Evolutionary conservation across 2,888 invertebrate genomes (phyloP).

Genomic region (Abrostola tripartita): DNA sequence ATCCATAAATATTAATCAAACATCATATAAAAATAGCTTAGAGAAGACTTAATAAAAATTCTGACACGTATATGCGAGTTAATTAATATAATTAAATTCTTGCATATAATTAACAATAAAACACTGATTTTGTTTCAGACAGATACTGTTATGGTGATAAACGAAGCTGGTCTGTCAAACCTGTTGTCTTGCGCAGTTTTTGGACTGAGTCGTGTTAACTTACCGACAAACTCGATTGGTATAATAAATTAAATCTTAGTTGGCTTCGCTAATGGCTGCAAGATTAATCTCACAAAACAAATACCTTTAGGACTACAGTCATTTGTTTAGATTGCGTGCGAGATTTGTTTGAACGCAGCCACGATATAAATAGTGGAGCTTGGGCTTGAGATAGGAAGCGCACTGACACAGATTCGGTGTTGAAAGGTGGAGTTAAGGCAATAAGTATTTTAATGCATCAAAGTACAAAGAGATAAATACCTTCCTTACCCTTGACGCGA

Average conservation of each 20-base stretch:
- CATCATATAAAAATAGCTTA: slow-evolving; percentile 33
- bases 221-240: not conserved
- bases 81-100: slow-evolving; percentile 43
- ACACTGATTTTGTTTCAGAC: slow-evolving; percentile 33
- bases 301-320: not conserved
- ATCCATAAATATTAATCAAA: slow-evolving; percentile 35
- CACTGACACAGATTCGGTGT: too few relatives aligned
- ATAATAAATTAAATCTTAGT: not conserved
- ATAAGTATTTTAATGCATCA: too few relatives aligned
- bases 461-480: too few relatives aligned
- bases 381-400: too few relatives aligned
- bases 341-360: not conserved
- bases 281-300: not conserved
- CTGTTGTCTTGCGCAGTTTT: slow-evolving; percentile 32
- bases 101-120: slow-evolving; percentile 40
- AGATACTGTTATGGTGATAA: slow-evolving; percentile 48
- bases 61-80: slow-evolving; percentile 20
- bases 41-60: slow-evolving; percentile 32
- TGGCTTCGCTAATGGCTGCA: not conserved
- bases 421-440: too few relatives aligned
- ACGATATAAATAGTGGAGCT: not conserved
- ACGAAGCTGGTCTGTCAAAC: slow-evolving; percentile 40
- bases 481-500: too few relatives aligned
- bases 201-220: slow-evolving; percentile 11
- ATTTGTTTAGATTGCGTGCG: not conserved